Base-by-base conservation (phyloP, 1,140 invertebrate species). In the Tribolium madens region DNA sequence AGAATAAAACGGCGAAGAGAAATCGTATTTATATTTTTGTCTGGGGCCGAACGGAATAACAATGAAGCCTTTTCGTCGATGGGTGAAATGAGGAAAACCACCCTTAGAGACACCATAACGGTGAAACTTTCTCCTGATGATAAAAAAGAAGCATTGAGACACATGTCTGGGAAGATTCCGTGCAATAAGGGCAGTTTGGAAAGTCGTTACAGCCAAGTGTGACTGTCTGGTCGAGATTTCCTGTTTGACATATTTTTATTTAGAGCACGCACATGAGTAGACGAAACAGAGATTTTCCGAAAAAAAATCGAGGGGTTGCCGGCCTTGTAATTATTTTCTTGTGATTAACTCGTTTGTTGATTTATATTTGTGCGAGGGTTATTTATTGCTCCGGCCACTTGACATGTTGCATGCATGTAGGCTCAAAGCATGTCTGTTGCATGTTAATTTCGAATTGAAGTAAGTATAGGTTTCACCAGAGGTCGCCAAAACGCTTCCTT, bases 291-390 rank as follows among this genome's bases (percentile, higher is more conserved):
- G 1, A 50, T 13, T 17, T 50, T 14, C 36, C 9, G n/a, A 42
- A 42, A 42, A 42, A 42, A 10, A 3, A 5, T 47, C 14, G 48
- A 50, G 74, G 80, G 81, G 81, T 77, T 80, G 81, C 79, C 81
- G 83, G 82, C 83, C 83, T 84, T 84, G 83, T 82, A 84, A 84
- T 84, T 84, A 84, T 84, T 84, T 83, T 83, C 82, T 83, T 81
- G 82, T 84, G 83, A 84, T 84, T 84, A 84, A 84, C 83, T 84
- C 83, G 83, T 84, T 84, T 81, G 82, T 84, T 84, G 83, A 84
- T 84, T 84, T 84, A 84, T 84, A 82, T 83, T 83, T 83, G 80
- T 78, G 77, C 70, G 80, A 79, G 70, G 53, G 70, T 82, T 81
- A 83, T 83, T 84, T 84, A 84, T 82, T 77, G 79, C 76, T 71